Percentiles rank a stretch among this genome's conserved stretches.
Evolutionary conservation across 1,140 invertebrate species (phyloP).

Genomic region (Drosophila kepulauana): DNA sequence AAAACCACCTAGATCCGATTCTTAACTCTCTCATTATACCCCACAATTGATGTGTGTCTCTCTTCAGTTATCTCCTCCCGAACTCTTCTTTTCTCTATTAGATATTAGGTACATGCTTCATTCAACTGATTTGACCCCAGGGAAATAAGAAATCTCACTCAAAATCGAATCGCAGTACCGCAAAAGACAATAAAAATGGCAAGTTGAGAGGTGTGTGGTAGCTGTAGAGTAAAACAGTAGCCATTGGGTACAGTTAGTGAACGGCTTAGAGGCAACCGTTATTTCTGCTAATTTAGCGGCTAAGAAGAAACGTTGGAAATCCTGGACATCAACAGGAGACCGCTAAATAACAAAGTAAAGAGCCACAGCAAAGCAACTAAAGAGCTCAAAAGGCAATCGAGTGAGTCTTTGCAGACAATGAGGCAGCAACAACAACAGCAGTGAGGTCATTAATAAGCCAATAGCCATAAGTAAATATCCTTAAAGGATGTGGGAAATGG

Average conservation of each 20-base stretch:
- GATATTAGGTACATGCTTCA: slow-evolving; percentile 41
- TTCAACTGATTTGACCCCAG: slow-evolving; percentile 59
- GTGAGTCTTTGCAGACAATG: slow-evolving; percentile 58
- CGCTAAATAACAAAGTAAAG: slow-evolving; percentile 69
- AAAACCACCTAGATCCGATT: too few species aligned
- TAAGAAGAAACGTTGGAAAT: slow-evolving; percentile 49
- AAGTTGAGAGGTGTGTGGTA: slow-evolving; percentile 55
- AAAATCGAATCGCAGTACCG: slow-evolving; percentile 29
- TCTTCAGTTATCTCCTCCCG: background rate
- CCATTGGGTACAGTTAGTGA: slow-evolving; percentile 69
- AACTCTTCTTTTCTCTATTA: background rate
- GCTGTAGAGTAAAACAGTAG: slow-evolving; percentile 56
- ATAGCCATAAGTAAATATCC: slow-evolving; percentile 79
- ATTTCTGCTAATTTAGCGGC: slow-evolving; percentile 79
- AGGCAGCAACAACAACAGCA: slow-evolving; percentile 30
- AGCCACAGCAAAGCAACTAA: slow-evolving; percentile 21
- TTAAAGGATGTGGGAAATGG: slow-evolving; percentile 67
- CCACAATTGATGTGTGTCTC: background rate
- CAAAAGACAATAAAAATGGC: slow-evolving; percentile 72
- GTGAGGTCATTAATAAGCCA: slow-evolving; percentile 75
- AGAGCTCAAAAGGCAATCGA: slow-evolving; percentile 34
- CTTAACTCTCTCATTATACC: background rate
- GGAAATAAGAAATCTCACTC: slow-evolving; percentile 39
- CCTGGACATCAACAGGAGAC: slow-evolving; percentile 48
- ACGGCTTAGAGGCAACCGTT: slow-evolving; percentile 57